Evolutionary conservation across 2,888 invertebrate species (phyloP).

Genomic region (Dastarcus helophoroides): DNA sequence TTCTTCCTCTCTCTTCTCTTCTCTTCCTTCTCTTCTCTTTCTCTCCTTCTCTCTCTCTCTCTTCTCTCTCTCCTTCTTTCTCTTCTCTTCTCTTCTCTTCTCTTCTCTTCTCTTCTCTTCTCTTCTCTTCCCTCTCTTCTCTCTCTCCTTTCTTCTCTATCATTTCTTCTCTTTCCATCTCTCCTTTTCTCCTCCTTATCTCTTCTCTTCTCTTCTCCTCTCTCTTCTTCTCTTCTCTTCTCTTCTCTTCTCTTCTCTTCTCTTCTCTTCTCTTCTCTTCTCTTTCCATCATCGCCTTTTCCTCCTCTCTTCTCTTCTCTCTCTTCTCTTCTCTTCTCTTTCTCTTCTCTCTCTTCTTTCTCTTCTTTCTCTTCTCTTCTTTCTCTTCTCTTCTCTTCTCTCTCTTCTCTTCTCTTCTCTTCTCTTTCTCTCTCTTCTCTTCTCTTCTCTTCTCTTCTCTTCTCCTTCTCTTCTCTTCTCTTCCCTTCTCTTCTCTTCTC

Average conservation of each 20-base stretch:
- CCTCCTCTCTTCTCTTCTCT: neutral
- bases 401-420: too few species aligned
- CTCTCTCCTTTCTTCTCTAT: neutral
- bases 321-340: neutral
- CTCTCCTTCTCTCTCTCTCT: neutral
- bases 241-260: neutral
- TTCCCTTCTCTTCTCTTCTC: too few species aligned
- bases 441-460: too few species aligned
- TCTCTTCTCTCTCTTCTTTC: conserved; percentile 1
- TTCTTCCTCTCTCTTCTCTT: too few species aligned
- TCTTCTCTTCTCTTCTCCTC: neutral
- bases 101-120: neutral
- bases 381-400: too few species aligned
- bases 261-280: neutral
- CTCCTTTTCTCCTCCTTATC: too few species aligned
- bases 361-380: too few species aligned
- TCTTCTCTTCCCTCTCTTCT: too few species aligned
- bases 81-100: neutral
- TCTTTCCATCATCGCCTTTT: neutral
- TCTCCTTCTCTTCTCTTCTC: too few species aligned
- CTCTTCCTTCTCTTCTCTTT: too few species aligned
- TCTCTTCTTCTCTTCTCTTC: neutral
- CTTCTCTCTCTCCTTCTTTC: neutral
- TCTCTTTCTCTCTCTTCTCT: too few species aligned
- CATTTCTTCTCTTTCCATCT: too few species aligned